These are phyloP conservation scores for Sarcoramphus papa DNA, from an alignment of 2,797 vertebrate species.

Conservation along the genomic window DNA sequence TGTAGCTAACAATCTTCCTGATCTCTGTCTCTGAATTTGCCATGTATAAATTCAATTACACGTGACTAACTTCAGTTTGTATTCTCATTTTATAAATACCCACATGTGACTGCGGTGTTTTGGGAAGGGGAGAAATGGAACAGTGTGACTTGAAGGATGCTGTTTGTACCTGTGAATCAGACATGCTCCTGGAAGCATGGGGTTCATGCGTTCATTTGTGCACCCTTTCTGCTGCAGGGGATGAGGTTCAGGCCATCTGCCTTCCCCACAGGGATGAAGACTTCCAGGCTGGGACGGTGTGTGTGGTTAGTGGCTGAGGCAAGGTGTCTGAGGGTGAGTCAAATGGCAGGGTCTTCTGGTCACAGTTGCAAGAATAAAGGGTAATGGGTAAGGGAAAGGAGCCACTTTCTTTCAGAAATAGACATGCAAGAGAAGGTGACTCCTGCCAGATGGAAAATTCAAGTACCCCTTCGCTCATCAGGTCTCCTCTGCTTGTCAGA, in stretches of 20 bases:
- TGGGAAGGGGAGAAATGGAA: neutral
- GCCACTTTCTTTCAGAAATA: neutral
- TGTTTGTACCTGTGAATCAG: neutral
- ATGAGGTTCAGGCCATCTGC: neutral
- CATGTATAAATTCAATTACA: neutral
- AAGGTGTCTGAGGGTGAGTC: neutral
- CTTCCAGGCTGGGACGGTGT: neutral
- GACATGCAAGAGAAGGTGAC: neutral
- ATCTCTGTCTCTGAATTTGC: neutral
- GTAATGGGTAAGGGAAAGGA: neutral
- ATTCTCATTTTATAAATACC: neutral
- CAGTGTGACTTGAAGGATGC: neutral
- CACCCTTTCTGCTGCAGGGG: neutral
- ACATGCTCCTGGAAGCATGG: fast-evolving
- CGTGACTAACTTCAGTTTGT: neutral
- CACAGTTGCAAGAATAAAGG: neutral
- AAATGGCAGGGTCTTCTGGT: neutral
- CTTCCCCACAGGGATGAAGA: neutral
- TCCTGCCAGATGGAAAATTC: neutral
- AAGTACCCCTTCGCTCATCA: neutral
- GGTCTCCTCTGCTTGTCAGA: neutral
- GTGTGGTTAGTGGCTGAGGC: neutral
- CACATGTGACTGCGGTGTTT: neutral
- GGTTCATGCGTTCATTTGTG: neutral
- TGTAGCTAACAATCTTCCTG: neutral